Conservation (phyloP, 1,140 invertebrate species). For the Zaprionus nigranus region DNA sequence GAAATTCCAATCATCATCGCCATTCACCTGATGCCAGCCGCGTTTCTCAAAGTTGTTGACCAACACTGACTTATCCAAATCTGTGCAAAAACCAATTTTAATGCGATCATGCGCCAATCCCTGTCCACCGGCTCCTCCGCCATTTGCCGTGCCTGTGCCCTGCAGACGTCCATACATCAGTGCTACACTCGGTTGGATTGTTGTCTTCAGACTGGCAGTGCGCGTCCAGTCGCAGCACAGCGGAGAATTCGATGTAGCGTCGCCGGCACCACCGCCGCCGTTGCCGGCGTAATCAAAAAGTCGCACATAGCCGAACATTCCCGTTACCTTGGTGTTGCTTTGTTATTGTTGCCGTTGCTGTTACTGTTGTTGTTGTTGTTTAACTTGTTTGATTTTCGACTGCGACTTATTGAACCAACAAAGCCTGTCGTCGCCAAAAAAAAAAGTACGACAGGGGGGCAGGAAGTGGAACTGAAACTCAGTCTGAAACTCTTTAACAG, state of each 20-base stretch:
- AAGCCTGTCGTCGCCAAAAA: constrained; percentile 43
- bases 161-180: constrained; percentile 70
- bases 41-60: constrained; percentile 97
- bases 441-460: background rate
- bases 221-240: constrained; percentile 46
- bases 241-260: background rate
- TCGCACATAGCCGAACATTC: constrained; percentile 49
- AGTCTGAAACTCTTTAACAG: constrained; percentile 18
- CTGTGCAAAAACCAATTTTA: constrained; percentile 93
- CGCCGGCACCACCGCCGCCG: background rate
- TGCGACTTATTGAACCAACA: constrained; percentile 74
- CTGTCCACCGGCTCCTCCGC: constrained; percentile 2
- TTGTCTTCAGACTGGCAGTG: constrained; percentile 50
- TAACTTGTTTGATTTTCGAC: constrained; percentile 44
- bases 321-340: constrained; percentile 21
- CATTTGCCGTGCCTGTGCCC: constrained; percentile 13
- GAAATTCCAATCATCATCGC: constrained; percentile 98
- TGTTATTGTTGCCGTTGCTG: background rate
- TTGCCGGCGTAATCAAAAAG: background rate
- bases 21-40: constrained; percentile 95
- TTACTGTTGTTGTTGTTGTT: background rate
- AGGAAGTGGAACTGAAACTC: background rate
- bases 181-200: constrained; percentile 43
- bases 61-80: constrained; percentile 97
- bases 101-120: constrained; percentile 84